These are phyloP conservation scores for Peromyscus nudipes DNA, from an alignment of 2,797 vertebrate genomes.

Conservation along the genomic window DNA sequence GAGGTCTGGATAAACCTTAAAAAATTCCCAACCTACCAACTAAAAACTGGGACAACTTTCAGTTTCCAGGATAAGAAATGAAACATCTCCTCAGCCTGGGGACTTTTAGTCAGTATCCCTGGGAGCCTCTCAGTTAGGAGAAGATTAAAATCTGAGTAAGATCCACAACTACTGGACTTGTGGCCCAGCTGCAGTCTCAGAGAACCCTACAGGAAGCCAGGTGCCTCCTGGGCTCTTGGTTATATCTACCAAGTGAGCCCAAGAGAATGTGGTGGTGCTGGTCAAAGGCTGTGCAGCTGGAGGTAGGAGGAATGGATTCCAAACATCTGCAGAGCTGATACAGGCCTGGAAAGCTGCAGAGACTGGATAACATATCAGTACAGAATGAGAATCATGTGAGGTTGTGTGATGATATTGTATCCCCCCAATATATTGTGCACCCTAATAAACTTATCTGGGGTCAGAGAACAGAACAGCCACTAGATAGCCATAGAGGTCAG, in stretches of 20 bases:
- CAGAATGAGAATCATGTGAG: not conserved
- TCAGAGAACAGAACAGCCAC: too few relatives aligned
- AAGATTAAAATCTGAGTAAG: not conserved
- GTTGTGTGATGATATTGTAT: not conserved
- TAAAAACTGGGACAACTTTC: conserved; percentile 53
- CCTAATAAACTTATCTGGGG: too few relatives aligned
- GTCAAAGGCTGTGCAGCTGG: not conserved
- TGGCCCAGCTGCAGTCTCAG: not conserved
- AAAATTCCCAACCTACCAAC: conserved; percentile 30
- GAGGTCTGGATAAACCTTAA: not conserved
- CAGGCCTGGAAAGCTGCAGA: not conserved
- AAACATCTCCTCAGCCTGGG: not conserved
- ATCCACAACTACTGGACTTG: not conserved
- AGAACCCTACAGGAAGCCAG: not conserved
- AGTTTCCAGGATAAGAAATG: conserved; percentile 32
- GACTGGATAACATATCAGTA: not conserved
- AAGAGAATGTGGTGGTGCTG: not conserved
- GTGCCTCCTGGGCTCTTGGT: not conserved
- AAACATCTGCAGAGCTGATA: not conserved
- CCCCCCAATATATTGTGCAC: too few relatives aligned
- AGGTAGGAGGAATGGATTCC: not conserved
- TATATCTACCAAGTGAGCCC: not conserved
- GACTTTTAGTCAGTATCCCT: conserved; percentile 5
- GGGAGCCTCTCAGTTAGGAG: not conserved
- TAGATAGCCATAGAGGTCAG: too few relatives aligned